Evolutionary conservation across 2,797 vertebrate species (phyloP).

Genomic region (Pseudopleuronectes americanus): DNA sequence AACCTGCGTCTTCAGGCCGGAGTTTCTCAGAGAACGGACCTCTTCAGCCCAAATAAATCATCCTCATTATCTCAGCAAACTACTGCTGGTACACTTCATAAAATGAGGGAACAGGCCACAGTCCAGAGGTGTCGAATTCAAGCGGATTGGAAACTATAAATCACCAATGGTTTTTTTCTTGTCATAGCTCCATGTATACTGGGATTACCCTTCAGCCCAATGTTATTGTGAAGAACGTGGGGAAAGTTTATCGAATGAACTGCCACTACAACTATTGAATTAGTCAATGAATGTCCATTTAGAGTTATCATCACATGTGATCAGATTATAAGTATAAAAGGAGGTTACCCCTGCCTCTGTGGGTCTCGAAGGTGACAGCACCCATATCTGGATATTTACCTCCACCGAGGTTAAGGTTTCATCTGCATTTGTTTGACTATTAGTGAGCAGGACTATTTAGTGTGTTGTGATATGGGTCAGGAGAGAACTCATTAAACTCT

Average conservation of each 20-base stretch:
- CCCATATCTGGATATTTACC: too few species aligned
- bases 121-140: constrained; percentile 41
- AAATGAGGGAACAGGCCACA: constrained; percentile 21
- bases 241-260: constrained; percentile 15
- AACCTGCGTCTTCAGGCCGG: not conserved
- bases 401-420: too few species aligned
- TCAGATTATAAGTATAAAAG: too few species aligned
- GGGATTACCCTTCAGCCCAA: constrained; percentile 27
- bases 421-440: too few species aligned
- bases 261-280: not conserved
- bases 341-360: too few species aligned
- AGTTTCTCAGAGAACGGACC: not conserved
- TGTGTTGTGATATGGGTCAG: too few species aligned
- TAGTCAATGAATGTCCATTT: not conserved
- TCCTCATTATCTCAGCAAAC: constrained; percentile 33
- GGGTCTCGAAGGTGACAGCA: too few species aligned
- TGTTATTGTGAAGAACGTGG: constrained; percentile 33
- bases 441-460: too few species aligned
- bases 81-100: constrained; percentile 17
- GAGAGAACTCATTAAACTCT: too few species aligned
- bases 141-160: constrained; percentile 38
- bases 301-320: too few species aligned
- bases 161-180: constrained; percentile 26
- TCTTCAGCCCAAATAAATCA: constrained; percentile 37
- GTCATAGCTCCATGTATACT: constrained; percentile 10